Conservation (phyloP, 2,888 invertebrate genomes). For the Prosopocoilus inquinatus region DNA sequence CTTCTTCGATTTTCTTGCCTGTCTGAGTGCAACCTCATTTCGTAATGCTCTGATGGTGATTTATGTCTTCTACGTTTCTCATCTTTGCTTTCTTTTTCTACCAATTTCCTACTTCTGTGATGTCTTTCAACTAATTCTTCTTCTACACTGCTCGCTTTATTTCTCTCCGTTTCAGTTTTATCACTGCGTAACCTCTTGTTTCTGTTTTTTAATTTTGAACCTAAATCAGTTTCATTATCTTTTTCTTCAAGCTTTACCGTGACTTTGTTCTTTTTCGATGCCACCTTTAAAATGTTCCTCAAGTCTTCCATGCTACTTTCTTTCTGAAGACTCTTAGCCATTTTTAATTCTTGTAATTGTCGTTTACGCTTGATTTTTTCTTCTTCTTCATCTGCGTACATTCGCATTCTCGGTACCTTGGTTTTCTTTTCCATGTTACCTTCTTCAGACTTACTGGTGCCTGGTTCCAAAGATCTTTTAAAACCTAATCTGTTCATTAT, state of each 20-base stretch:
- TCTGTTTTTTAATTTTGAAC: slow-evolving; percentile 35
- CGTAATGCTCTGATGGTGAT: slow-evolving; percentile 1
- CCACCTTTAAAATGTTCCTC: slow-evolving; percentile 20
- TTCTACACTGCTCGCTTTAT: not conserved
- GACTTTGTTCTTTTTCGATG: slow-evolving; percentile 4
- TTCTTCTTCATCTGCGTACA: slow-evolving; percentile 88
- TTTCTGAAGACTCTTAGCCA: slow-evolving; percentile 29
- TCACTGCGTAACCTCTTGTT: not conserved
- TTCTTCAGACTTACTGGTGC: slow-evolving; percentile 28
- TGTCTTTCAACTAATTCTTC: not conserved
- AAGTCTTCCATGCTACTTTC: slow-evolving; percentile 24
- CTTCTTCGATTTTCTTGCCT: not conserved
- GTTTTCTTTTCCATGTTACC: slow-evolving; percentile 48
- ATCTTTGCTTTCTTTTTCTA: slow-evolving; percentile 4
- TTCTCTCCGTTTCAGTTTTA: not conserved
- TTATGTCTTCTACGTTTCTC: slow-evolving; percentile 6
- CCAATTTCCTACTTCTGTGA: slow-evolving; percentile 1
- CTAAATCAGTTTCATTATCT: slow-evolving; percentile 32
- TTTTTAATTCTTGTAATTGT: slow-evolving; percentile 39
- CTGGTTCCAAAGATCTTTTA: slow-evolving; percentile 33
- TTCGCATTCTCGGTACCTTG: slow-evolving; percentile 74
- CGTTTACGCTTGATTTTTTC: slow-evolving; percentile 54
- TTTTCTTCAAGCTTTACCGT: slow-evolving; percentile 20
- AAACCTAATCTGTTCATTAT: slow-evolving; percentile 41
- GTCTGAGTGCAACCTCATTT: not conserved